These are phyloP conservation scores for Gorsachius magnificus DNA, from an alignment of 2,797 vertebrate genomes.

Conservation along the genomic window DNA sequence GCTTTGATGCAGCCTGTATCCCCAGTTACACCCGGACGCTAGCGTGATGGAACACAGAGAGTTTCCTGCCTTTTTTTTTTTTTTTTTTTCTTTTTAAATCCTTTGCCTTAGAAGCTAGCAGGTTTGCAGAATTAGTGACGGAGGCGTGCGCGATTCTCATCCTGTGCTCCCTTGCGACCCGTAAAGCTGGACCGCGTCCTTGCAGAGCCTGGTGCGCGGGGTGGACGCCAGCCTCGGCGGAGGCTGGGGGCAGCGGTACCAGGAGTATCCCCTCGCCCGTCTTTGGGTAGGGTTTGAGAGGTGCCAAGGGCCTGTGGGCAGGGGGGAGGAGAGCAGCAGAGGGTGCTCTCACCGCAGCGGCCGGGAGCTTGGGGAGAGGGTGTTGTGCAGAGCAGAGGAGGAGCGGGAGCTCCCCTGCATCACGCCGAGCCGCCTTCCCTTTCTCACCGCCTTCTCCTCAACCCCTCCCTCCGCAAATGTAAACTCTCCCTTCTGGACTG, in stretches of 20 bases:
- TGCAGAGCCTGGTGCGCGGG: rapidly evolving
- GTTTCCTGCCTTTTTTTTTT: background rate
- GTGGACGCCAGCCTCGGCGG: rapidly evolving
- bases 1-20: background rate
- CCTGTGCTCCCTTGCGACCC: rapidly evolving
- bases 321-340: constrained; percentile 15
- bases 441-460: background rate
- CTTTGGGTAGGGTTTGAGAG: background rate
- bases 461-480: background rate
- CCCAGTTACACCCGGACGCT: background rate
- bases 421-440: rapidly evolving
- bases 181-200: rapidly evolving
- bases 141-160: rapidly evolving
- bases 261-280: rapidly evolving
- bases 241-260: rapidly evolving
- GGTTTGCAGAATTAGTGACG: background rate
- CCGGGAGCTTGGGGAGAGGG: background rate
- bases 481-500: background rate
- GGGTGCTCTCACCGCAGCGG: background rate
- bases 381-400: background rate
- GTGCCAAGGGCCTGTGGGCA: background rate
- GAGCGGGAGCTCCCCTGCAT: background rate
- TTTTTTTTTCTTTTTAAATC: background rate
- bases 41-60: background rate
- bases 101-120: rapidly evolving